Conservation (phyloP, 2,113 vertebrate species). For the Leptocoma aspasia region DNA sequence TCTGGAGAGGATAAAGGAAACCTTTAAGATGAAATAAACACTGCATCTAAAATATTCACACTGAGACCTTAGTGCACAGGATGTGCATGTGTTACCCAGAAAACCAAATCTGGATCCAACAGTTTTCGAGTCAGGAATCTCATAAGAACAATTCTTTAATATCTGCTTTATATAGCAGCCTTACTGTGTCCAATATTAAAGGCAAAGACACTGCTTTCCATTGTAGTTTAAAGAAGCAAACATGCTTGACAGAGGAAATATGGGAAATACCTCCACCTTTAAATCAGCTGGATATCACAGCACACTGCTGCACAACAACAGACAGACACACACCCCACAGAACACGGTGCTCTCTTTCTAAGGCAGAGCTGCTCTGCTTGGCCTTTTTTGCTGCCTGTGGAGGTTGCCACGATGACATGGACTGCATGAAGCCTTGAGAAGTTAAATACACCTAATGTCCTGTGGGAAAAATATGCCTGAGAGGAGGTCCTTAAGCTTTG, state of each 20-base stretch:
- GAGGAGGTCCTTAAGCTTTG: not conserved
- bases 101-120: conserved; percentile 25
- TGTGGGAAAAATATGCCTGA: not conserved
- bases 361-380: not conserved
- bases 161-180: not conserved
- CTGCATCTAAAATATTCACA: conserved; percentile 40
- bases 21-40: conserved; percentile 56
- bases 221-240: not conserved
- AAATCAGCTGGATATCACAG: not conserved
- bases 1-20: conserved; percentile 61
- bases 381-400: not conserved
- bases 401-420: not conserved
- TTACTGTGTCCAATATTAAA: not conserved
- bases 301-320: not conserved
- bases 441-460: not conserved
- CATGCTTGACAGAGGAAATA: not conserved
- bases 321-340: not conserved
- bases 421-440: not conserved
- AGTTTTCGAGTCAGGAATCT: not conserved
- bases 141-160: not conserved
- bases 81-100: conserved; percentile 52
- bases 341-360: rapidly evolving
- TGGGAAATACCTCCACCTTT: not conserved
- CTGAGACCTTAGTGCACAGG: conserved; percentile 12
- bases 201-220: not conserved